A percentile compares a stretch with the other conserved stretches of the same genome.
Evolutionary conservation across 1,140 invertebrate genomes (phyloP).

Genomic region (honey bee (Apis mellifera)): Amel_HAv3.1 CM009931.2:19056501-19057000

Average conservation of each 20-base stretch:
- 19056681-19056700: conserved; percentile 26
- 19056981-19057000: too few species aligned
- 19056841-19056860: conserved; percentile 22
- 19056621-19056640: not conserved
- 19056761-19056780: not conserved
- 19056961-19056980: not conserved
- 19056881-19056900: conserved; percentile 8
- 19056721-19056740: not conserved
- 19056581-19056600: not conserved
- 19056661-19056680: conserved; percentile 6
- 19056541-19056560: too few species aligned
- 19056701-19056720: conserved; percentile 21
- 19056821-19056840: conserved; percentile 49
- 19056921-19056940: too few species aligned
- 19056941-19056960: conserved; percentile 1
- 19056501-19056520: too few species aligned
- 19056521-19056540: too few species aligned
- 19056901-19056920: not conserved
- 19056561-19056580: too few species aligned
- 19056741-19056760: not conserved
- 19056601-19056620: not conserved
- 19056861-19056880: conserved; percentile 25
- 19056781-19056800: conserved; percentile 15
- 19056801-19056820: conserved; percentile 12
- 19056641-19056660: not conserved